These are phyloP conservation scores for Pristis pectinata DNA, from an alignment of 2,797 vertebrate genomes.

Conservation along the genomic window DNA sequence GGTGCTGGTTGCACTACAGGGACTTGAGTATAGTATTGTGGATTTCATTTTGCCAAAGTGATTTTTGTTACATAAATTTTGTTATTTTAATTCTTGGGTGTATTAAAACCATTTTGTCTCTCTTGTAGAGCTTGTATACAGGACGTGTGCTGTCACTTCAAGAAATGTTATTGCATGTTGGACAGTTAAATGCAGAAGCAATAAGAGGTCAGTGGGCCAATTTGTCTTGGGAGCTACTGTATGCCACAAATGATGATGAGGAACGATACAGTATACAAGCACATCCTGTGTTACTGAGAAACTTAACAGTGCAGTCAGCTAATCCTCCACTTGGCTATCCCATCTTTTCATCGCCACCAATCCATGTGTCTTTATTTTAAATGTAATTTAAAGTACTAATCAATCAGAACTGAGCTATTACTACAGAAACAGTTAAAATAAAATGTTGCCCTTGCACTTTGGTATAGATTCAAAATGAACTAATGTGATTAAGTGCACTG, in stretches of 20 bases:
- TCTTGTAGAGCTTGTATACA: constrained; percentile 82
- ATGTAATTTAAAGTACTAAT: constrained; percentile 13
- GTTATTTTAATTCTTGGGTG: not conserved
- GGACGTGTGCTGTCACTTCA: constrained; percentile 84
- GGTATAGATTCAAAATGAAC: not conserved
- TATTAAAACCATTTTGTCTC: not conserved
- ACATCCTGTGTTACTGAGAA: constrained; percentile 83
- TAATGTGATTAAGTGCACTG: not conserved
- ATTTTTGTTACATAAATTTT: not conserved
- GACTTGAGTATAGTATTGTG: not conserved
- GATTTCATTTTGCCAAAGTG: not conserved
- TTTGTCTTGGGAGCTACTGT: constrained; percentile 94
- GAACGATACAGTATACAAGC: constrained; percentile 97
- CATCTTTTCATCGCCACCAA: constrained; percentile 81
- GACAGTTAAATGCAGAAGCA: constrained; percentile 80
- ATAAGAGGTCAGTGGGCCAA: constrained; percentile 95
- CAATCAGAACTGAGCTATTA: not conserved
- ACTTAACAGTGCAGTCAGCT: constrained; percentile 88
- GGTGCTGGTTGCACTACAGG: no score
- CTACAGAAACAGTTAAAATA: not conserved
- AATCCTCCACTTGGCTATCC: constrained; percentile 93
- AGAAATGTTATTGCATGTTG: constrained; percentile 80
- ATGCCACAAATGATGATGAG: constrained; percentile 92
- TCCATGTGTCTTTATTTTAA: constrained; percentile 79
- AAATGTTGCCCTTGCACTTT: not conserved